These are phyloP conservation scores for Betta splendens DNA, from an alignment of 2,797 vertebrate species.

Conservation along the genomic window DNA sequence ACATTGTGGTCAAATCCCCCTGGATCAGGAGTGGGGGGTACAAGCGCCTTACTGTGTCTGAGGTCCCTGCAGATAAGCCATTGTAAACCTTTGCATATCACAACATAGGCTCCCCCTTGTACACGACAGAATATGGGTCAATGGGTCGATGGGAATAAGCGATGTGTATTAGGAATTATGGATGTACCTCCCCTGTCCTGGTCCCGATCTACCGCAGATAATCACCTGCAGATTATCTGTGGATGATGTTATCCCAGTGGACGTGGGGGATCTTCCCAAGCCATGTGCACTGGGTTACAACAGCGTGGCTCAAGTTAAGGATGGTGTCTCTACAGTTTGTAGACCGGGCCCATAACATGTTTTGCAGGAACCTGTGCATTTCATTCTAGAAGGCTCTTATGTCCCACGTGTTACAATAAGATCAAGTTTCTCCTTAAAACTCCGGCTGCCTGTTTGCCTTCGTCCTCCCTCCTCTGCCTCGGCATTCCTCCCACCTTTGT, in stretches of 20 bases:
- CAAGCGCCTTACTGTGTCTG: slow-evolving; percentile 73
- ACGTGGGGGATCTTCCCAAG: slow-evolving; percentile 7
- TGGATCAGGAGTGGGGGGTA: slow-evolving; percentile 69
- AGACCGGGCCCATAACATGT: not conserved
- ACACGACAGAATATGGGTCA: slow-evolving; percentile 78
- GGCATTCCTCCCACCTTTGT: slow-evolving; percentile 67
- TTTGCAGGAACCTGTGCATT: not conserved
- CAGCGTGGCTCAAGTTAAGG: slow-evolving; percentile 22
- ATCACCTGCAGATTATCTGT: slow-evolving; percentile 72
- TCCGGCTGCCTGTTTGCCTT: slow-evolving; percentile 6
- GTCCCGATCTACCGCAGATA: slow-evolving; percentile 56
- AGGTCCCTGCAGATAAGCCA: slow-evolving; percentile 75
- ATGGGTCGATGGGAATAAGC: slow-evolving; percentile 74
- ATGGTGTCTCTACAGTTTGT: slow-evolving; percentile 1
- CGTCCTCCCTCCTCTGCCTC: slow-evolving; percentile 16
- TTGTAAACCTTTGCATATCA: slow-evolving; percentile 75
- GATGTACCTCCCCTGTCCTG: slow-evolving; percentile 40
- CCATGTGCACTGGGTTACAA: slow-evolving; percentile 34
- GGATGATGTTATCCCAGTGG: slow-evolving; percentile 10
- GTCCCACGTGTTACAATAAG: not conserved
- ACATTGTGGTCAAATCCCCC: slow-evolving; percentile 72
- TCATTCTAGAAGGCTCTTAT: not conserved
- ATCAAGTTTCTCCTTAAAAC: not conserved
- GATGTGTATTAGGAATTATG: slow-evolving; percentile 74
- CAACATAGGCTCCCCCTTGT: slow-evolving; percentile 65